phyloP scores from a whole-genome alignment of 2,888 invertebrate species.

The Eupithecia vulgata region DNA sequence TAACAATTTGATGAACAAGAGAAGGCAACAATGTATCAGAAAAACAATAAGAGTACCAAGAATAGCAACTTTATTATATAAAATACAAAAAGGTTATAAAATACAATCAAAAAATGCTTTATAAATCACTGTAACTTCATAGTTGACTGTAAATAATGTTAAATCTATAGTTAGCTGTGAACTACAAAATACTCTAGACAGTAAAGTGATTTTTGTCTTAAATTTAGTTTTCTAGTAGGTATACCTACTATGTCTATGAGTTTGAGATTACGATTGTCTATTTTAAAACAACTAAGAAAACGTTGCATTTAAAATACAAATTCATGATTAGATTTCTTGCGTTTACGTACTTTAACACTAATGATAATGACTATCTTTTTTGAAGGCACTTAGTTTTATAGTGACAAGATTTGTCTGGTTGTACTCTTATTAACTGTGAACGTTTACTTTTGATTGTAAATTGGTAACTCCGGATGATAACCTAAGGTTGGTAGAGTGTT shows the following conservation, averaged over 20 bases:
- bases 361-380: conserved; percentile 83
- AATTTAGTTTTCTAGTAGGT: neutral
- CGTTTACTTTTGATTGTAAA: conserved; percentile 81
- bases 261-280: conserved; percentile 3
- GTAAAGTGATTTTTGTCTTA: conserved; percentile 47
- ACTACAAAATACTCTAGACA: conserved; percentile 66
- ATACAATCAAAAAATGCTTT: conserved; percentile 81
- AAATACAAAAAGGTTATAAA: conserved; percentile 83
- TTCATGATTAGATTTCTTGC: conserved; percentile 51
- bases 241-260: neutral
- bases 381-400: conserved; percentile 81
- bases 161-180: conserved; percentile 21
- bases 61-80: conserved; percentile 84
- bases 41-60: conserved; percentile 74
- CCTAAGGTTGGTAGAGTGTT: conserved; percentile 63
- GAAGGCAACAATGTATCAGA: neutral
- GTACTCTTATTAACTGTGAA: conserved; percentile 68
- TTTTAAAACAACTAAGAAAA: conserved; percentile 66
- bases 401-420: conserved; percentile 79
- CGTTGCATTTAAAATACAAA: conserved; percentile 42
- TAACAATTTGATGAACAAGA: neutral
- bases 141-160: conserved; percentile 56
- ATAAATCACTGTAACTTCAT: conserved; percentile 78
- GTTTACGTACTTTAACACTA: conserved; percentile 68
- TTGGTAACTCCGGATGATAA: conserved; percentile 80